Percentiles rank a stretch among this genome's conserved stretches.
Evolutionary conservation across 2,113 vertebrate species (phyloP).

Genomic region (Saccopteryx bilineata): DNA sequence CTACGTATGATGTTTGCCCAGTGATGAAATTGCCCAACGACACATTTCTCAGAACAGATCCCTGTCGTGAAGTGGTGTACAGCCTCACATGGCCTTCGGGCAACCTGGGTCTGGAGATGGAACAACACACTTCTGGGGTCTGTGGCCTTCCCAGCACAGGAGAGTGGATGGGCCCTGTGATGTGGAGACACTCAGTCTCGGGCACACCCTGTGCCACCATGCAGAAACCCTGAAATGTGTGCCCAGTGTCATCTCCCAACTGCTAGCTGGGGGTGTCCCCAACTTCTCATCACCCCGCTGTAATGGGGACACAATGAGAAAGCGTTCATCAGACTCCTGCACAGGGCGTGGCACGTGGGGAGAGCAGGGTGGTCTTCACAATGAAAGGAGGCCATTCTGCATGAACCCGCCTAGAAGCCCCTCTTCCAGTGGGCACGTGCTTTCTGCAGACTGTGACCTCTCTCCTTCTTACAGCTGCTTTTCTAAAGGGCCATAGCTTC

Average conservation of each 20-base stretch:
- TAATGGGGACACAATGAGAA: accelerated
- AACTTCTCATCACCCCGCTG: too few species aligned
- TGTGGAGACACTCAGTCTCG: not conserved
- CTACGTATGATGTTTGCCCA: accelerated
- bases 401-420: accelerated
- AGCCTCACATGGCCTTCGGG: not conserved
- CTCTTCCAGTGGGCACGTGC: accelerated
- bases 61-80: too few species aligned
- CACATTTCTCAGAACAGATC: not conserved
- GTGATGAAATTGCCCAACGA: not conserved
- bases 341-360: accelerated
- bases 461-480: not conserved
- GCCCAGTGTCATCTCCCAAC: not conserved
- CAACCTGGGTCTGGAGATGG: not conserved
- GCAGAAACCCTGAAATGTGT: accelerated
- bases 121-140: accelerated
- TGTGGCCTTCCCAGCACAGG: not conserved
- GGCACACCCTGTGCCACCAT: not conserved
- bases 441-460: not conserved
- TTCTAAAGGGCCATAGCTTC: not conserved
- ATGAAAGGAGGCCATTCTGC: not conserved
- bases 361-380: accelerated
- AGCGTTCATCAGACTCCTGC: too few species aligned
- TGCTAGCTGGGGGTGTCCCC: accelerated
- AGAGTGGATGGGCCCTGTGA: accelerated